Base-by-base conservation (phyloP, 2,113 vertebrate genomes). In the Hemichromis elongatus region DNA sequence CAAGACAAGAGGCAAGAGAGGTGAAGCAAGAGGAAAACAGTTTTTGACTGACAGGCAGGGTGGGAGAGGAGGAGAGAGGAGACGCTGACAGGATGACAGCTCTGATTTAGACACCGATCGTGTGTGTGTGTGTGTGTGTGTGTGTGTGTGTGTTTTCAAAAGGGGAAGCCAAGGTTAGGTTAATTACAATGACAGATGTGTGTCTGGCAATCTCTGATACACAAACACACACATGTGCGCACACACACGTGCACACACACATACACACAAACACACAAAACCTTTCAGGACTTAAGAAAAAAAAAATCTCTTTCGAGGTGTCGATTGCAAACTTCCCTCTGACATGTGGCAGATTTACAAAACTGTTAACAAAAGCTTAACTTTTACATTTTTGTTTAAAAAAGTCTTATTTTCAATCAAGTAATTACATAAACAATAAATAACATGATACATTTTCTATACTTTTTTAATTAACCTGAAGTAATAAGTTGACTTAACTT, bases 111-210 rank as follows among this genome's bases (percentile, higher is more conserved):
- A 93, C 92, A 91, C 92, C 10, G 92, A 95, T 93, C 82, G 84
- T 10, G 90, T 61, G 70, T 68, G 83, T 83, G 82, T 73, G 33
- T 61, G n/a, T 77, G 30, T 80, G 59, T 70, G 86, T 24, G 77
- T 70, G 80, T 75, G 59, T 70, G 84, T 55, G 80, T 84, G 79
- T 70, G 68, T 79, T 88, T 85, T 85, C 63, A 80, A 94, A 92
- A 91, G 92, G 90, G 89, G 89, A 94, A 92, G 79, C 90, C 94
- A 95, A 94, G 93, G 93, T 94, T 93, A 94, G 93, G 92, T 94
- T 94, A 94, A 94, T 95, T 94, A 93, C 92, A 91, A 80, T 68
- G 91, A 90, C 89, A 92, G 88, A 88, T 93, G 85, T 93, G 93
- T 92, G 90, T 91, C 66, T 88, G 78, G 47, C 54, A 88, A 81